phyloP scores from a whole-genome alignment of 2,888 invertebrate genomes.

The Nomada ferruginata region DNA sequence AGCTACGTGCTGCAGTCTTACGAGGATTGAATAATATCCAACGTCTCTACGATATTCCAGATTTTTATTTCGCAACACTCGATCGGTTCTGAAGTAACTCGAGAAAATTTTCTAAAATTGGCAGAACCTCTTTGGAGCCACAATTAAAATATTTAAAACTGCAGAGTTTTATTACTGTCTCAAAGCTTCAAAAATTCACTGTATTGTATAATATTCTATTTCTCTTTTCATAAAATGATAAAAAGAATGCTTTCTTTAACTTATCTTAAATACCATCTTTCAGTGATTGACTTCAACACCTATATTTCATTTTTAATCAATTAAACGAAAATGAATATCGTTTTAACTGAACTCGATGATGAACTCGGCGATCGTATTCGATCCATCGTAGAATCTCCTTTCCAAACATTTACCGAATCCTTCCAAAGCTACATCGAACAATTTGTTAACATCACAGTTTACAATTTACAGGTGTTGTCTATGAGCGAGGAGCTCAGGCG shows the following conservation, averaged over 20 bases:
- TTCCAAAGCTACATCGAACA: neutral
- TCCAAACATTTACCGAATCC: neutral
- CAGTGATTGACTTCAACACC: neutral
- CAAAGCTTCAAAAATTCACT: neutral
- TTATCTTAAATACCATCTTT: too few relatives aligned
- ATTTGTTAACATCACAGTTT: neutral
- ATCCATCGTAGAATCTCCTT: slow-evolving; percentile 1
- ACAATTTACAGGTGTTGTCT: slow-evolving; percentile 90
- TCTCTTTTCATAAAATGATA: too few relatives aligned
- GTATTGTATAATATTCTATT: too few relatives aligned
- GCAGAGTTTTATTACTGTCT: neutral
- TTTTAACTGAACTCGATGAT: neutral
- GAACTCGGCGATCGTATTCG: slow-evolving; percentile 30
- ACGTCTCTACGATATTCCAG: too few relatives aligned
- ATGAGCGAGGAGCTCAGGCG: slow-evolving; percentile 96
- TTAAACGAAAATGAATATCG: too few relatives aligned
- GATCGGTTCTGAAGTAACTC: neutral
- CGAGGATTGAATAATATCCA: too few relatives aligned
- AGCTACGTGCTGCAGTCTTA: too few relatives aligned
- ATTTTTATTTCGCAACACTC: too few relatives aligned
- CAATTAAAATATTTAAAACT: neutral
- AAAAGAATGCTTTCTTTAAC: too few relatives aligned
- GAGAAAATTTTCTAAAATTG: too few relatives aligned
- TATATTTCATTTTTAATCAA: neutral
- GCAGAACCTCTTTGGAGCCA: too few relatives aligned